Evolutionary conservation across 2,888 invertebrate genomes (phyloP).

Genomic region (Podabrus alpinus): DNA sequence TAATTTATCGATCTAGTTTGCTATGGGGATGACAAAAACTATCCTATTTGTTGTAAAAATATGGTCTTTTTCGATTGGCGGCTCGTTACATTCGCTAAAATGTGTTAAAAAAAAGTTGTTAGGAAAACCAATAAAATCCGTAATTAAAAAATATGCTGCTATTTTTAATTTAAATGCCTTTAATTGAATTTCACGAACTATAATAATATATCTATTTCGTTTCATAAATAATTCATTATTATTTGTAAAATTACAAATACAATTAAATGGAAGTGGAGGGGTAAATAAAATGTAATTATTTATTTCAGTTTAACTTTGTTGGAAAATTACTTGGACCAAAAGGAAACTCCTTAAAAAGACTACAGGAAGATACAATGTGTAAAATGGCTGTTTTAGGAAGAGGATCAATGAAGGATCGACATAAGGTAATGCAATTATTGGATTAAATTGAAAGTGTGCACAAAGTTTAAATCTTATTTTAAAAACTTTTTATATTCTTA

Average conservation of each 20-base stretch:
- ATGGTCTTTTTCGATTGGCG: too few species aligned
- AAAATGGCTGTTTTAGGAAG: conserved; percentile 94
- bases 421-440: conserved; percentile 68
- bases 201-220: background rate
- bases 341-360: conserved; percentile 87
- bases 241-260: background rate
- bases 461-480: background rate
- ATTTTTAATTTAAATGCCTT: too few species aligned
- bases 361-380: conserved; percentile 94
- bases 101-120: too few species aligned
- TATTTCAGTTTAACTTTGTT: conserved; percentile 89
- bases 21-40: too few species aligned
- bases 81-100: too few species aligned
- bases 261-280: background rate
- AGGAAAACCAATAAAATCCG: too few species aligned
- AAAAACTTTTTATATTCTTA: background rate
- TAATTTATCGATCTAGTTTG: too few species aligned
- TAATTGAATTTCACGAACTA: too few species aligned
- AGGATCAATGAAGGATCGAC: conserved; percentile 92
- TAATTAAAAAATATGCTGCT: too few species aligned
- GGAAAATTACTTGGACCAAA: conserved; percentile 93
- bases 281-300: background rate
- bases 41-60: too few species aligned
- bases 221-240: background rate
- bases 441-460: background rate